Evolutionary conservation across 2,888 invertebrate species (phyloP).

Genomic region (Octonoba sinensis): DNA sequence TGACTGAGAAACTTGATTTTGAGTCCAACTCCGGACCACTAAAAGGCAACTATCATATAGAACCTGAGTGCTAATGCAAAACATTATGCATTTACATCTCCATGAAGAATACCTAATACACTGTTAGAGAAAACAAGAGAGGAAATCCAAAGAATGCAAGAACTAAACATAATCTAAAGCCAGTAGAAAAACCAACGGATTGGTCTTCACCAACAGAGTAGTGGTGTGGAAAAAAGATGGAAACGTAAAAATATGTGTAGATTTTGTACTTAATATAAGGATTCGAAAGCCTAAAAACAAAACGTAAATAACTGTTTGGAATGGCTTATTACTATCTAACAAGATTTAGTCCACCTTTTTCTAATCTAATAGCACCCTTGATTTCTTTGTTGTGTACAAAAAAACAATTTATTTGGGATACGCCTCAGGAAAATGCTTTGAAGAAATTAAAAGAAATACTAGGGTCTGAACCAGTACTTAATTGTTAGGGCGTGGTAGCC

Average conservation of each 20-base stretch:
- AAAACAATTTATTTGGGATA: conserved; percentile 7
- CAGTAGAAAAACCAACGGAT: conserved; percentile 8
- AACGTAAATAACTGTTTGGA: neutral
- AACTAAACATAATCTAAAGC: neutral
- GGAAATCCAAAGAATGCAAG: conserved; percentile 4
- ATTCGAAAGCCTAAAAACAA: neutral
- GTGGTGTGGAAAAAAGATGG: conserved; percentile 18
- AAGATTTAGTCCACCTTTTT: neutral
- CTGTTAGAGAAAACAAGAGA: neutral
- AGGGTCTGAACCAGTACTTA: conserved; percentile 5
- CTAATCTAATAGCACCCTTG: neutral
- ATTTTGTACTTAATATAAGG: neutral
- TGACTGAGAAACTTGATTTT: too few relatives aligned
- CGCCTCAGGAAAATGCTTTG: neutral
- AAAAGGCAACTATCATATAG: conserved; percentile 1
- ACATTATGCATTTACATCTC: neutral
- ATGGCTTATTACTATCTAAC: conserved; percentile 16
- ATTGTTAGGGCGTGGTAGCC: too few relatives aligned
- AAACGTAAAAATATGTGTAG: conserved; percentile 17
- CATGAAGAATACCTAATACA: neutral
- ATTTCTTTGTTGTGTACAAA: neutral
- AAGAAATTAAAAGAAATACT: neutral
- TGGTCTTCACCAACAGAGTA: conserved; percentile 12
- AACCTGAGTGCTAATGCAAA: neutral
- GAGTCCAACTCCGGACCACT: too few relatives aligned